These are phyloP conservation scores for Neoascia interrupta DNA, from an alignment of 2,888 invertebrate genomes.

Conservation along the genomic window DNA sequence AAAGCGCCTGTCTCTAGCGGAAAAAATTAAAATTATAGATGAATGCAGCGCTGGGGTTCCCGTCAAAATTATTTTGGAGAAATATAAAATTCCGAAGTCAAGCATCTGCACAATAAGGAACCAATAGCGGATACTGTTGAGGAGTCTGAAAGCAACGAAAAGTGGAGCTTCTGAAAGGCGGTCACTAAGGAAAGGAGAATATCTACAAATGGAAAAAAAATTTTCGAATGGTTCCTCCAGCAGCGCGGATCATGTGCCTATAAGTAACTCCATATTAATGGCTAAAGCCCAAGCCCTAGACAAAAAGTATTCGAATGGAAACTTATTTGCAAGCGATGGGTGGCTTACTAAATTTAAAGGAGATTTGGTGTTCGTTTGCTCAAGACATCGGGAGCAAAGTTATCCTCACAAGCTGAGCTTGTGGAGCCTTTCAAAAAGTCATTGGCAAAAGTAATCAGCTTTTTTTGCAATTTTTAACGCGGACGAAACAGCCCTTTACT, in stretches of 20 bases:
- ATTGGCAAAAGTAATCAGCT: slow-evolving; percentile 14
- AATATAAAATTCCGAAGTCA: too few species aligned
- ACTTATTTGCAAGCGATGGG: slow-evolving; percentile 2
- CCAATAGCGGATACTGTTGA: too few species aligned
- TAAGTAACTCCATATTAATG: slow-evolving; percentile 19
- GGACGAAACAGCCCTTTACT: slow-evolving; percentile 13
- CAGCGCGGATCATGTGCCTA: slow-evolving; percentile 3
- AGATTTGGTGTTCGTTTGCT: slow-evolving; percentile 10
- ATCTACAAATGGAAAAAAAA: background rate
- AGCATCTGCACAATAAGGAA: too few species aligned
- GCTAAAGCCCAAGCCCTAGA: slow-evolving; percentile 11
- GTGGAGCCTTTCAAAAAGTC: too few species aligned
- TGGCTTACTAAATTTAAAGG: slow-evolving; percentile 11
- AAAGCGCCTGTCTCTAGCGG: too few species aligned
- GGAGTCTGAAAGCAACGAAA: too few species aligned
- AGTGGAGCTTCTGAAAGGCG: too few species aligned
- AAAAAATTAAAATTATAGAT: too few species aligned
- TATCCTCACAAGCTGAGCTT: slow-evolving; percentile 3
- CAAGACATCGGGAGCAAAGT: slow-evolving; percentile 9
- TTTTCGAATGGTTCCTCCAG: slow-evolving; percentile 13
- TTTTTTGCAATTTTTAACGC: slow-evolving; percentile 4
- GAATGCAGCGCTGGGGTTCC: too few species aligned
- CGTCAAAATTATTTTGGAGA: too few species aligned
- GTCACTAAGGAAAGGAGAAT: too few species aligned
- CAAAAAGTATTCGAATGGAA: background rate